Conservation (phyloP, 1,140 invertebrate genomes). For the Acyrthosiphon pisum region DNA sequence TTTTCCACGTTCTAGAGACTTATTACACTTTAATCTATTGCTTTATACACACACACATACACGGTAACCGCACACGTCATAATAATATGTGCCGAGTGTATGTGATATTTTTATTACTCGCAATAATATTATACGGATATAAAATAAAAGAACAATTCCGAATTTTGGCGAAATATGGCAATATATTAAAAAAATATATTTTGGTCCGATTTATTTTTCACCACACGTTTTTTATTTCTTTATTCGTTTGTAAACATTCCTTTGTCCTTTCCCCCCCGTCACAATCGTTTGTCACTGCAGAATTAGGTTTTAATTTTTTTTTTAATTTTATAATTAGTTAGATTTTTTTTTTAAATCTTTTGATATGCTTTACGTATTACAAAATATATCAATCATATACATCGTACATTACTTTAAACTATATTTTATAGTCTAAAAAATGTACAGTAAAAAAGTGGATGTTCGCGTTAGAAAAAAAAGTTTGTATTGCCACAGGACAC, state of each 20-base stretch:
- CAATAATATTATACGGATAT: not conserved
- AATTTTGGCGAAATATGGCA: not conserved
- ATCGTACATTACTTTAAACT: not conserved
- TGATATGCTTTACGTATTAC: not conserved
- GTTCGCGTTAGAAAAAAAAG: not conserved
- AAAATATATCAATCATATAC: not conserved
- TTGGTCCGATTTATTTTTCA: not conserved
- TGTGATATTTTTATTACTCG: not conserved
- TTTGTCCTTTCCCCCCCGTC: not conserved
- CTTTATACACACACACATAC: not conserved
- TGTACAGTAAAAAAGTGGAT: not conserved
- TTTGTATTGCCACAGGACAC: not conserved
- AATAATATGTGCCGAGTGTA: slow-evolving; percentile 1
- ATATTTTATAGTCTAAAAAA: not conserved
- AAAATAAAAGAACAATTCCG: not conserved
- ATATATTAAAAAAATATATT: not conserved
- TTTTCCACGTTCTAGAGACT: not conserved
- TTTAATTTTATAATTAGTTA: not conserved
- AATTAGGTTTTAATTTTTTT: not conserved
- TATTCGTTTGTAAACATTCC: not conserved
- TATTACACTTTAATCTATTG: not conserved
- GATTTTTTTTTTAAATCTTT: not conserved
- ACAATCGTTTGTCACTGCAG: no score
- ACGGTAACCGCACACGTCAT: no score
- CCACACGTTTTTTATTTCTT: not conserved